A percentile compares a stretch with the other conserved stretches of the same genome.
Conservation (phyloP, 2,113 vertebrate species). For the Scophthalmus maximus region DNA sequence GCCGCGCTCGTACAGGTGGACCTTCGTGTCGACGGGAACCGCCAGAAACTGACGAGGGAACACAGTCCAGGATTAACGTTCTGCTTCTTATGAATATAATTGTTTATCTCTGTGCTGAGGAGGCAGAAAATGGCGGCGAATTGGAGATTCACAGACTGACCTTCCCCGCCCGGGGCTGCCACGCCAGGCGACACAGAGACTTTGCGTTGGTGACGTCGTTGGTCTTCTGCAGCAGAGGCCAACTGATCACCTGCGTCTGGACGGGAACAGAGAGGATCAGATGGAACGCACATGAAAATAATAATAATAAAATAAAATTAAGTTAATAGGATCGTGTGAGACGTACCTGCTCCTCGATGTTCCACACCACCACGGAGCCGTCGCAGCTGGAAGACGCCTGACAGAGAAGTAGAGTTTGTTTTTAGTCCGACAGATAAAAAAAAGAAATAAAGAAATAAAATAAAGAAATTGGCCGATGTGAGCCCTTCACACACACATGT, state of each 20-base stretch:
- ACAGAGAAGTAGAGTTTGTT: background rate
- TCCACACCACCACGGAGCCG: conserved; percentile 93
- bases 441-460: too few relatives aligned
- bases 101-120: too few relatives aligned
- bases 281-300: background rate
- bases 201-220: conserved; percentile 91
- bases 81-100: too few relatives aligned
- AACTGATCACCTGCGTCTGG: conserved; percentile 87
- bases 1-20: conserved; percentile 90
- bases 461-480: too few relatives aligned
- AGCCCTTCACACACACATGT: too few relatives aligned
- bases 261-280: conserved; percentile 26
- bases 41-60: conserved; percentile 93
- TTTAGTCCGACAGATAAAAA: too few relatives aligned
- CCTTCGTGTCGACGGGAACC: conserved; percentile 89
- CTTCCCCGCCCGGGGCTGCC: conserved; percentile 89
- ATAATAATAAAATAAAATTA: too few relatives aligned
- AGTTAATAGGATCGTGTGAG: too few relatives aligned
- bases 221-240: conserved; percentile 90
- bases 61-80: too few relatives aligned
- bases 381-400: conserved; percentile 96
- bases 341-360: conserved; percentile 90
- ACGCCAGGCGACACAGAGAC: conserved; percentile 93
- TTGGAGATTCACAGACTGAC: conserved; percentile 74
- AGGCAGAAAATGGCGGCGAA: too few relatives aligned